Percentiles rank a stretch among this genome's conserved stretches.
Evolutionary conservation across 2,888 invertebrate genomes (phyloP).

Genomic region (Platycnemis pennipes): DNA sequence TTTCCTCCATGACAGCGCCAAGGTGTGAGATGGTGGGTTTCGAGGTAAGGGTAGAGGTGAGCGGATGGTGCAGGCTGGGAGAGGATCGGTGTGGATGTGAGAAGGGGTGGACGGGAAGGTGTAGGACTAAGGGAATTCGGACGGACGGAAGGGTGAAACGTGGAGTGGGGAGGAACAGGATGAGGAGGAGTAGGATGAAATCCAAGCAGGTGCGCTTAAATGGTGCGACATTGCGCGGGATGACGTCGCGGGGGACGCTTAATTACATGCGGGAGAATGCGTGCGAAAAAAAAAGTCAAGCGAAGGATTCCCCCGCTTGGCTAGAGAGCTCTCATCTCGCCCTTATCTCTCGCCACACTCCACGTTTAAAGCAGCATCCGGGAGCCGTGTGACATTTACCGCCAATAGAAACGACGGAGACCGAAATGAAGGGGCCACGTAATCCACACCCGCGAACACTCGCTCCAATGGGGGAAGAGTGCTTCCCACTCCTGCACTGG

Average conservation of each 20-base stretch:
- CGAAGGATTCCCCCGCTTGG: background rate
- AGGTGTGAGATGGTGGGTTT: background rate
- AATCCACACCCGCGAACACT: background rate
- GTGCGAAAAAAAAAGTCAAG: background rate
- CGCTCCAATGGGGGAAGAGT: background rate
- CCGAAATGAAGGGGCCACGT: background rate
- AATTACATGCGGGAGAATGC: constrained; percentile 26
- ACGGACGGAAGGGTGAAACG: background rate
- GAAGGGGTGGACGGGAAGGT: background rate
- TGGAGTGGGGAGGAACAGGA: background rate
- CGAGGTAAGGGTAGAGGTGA: background rate
- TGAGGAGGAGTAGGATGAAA: background rate
- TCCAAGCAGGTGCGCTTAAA: background rate
- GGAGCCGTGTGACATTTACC: background rate
- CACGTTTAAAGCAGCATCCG: background rate
- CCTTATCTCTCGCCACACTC: background rate
- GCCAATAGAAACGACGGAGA: background rate
- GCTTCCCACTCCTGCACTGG: background rate
- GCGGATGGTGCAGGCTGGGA: background rate
- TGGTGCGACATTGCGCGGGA: background rate
- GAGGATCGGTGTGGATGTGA: background rate
- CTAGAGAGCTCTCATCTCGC: background rate
- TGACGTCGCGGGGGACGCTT: background rate
- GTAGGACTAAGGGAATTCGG: background rate
- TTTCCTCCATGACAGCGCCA: background rate